phyloP scores from a whole-genome alignment of 2,888 invertebrate species.

The Blastobasis adustella region DNA sequence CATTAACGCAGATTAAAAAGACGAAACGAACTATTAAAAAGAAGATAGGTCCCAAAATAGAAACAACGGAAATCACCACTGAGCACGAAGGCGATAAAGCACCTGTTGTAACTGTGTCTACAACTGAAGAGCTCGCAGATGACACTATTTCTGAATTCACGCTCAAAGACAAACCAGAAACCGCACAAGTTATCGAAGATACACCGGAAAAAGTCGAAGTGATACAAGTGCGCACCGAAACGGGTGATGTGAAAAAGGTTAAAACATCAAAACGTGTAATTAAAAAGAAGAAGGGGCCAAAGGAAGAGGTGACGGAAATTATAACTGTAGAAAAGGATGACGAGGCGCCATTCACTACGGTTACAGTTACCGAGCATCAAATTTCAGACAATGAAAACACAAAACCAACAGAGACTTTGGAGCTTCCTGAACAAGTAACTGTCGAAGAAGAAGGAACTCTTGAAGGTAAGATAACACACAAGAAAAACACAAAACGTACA shows the following conservation, averaged over 20 bases:
- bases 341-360: constrained; percentile 19
- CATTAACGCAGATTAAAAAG: constrained; percentile 41
- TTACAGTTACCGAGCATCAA: constrained; percentile 12
- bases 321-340: constrained; percentile 19
- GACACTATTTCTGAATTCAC: constrained; percentile 18
- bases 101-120: constrained; percentile 24
- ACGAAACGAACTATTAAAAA: constrained; percentile 58
- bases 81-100: constrained; percentile 14
- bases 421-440: constrained; percentile 40
- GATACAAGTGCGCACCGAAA: constrained; percentile 5
- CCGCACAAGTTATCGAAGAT: constrained; percentile 22
- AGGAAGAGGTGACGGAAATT: constrained; percentile 24
- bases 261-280: constrained; percentile 29
- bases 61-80: constrained; percentile 21
- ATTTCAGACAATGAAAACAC: constrained; percentile 6
- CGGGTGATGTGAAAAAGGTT: constrained; percentile 27
- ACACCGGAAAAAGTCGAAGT: constrained; percentile 15
- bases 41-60: constrained; percentile 34
- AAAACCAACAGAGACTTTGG: constrained; percentile 15
- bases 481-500: constrained; percentile 19
- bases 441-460: constrained; percentile 11
- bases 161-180: constrained; percentile 18
- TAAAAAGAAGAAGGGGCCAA: constrained; percentile 31
- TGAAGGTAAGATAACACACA: constrained; percentile 17
- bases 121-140: constrained; percentile 20